Percentiles rank a stretch among this genome's conserved stretches.
phyloP scores from a whole-genome alignment of 2,797 vertebrate genomes.

The Gymnocypris eckloni region DNA sequence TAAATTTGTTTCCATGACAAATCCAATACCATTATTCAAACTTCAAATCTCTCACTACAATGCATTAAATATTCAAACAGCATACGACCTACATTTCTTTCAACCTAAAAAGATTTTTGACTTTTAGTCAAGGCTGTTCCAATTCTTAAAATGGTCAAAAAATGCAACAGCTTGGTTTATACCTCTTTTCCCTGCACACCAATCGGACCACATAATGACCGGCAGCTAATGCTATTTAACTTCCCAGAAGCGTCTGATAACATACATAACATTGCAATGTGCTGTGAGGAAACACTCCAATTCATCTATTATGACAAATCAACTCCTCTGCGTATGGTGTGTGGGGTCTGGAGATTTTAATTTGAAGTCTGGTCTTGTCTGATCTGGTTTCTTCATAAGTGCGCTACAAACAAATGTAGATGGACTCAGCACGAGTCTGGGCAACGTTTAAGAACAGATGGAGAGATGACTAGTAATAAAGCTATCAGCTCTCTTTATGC shows the following conservation, averaged over 20 bases:
- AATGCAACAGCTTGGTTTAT: neutral
- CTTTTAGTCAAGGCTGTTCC: neutral
- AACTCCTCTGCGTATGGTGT: constrained; percentile 6
- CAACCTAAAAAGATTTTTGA: neutral
- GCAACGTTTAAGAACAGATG: constrained; percentile 26
- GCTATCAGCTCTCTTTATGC: constrained; percentile 11
- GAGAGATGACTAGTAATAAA: constrained; percentile 37
- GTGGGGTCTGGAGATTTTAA: constrained; percentile 27
- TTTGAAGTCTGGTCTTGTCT: constrained; percentile 35
- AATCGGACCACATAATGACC: neutral
- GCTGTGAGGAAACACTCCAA: constrained; percentile 9
- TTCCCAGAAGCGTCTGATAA: neutral
- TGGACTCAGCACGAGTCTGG: constrained; percentile 32
- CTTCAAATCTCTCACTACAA: neutral
- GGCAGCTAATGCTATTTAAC: constrained; percentile 12
- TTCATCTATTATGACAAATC: constrained; percentile 22
- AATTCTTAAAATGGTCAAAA: neutral
- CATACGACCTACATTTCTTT: neutral
- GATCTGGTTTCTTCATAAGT: constrained; percentile 40
- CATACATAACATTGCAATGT: neutral
- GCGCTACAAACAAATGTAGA: constrained; percentile 33
- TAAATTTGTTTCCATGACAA: neutral
- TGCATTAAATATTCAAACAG: neutral
- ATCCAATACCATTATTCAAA: neutral
- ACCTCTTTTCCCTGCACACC: constrained; percentile 28